phyloP scores from a whole-genome alignment of 2,113 vertebrate species.

The Corvus cornix region DNA sequence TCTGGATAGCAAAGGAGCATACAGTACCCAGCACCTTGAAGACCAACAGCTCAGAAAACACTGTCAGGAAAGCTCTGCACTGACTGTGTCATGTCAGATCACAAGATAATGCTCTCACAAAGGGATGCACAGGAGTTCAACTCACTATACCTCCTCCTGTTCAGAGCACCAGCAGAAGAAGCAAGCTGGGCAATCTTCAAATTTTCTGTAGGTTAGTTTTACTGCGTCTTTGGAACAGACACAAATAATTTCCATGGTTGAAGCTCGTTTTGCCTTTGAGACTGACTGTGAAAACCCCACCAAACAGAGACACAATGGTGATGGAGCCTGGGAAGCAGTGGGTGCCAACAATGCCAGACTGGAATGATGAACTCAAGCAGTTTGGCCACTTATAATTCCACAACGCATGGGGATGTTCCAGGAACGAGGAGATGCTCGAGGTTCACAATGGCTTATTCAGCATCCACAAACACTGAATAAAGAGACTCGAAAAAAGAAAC shows the following conservation, averaged over 20 bases:
- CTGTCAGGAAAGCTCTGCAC: conserved; percentile 38
- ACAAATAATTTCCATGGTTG: conserved; percentile 4
- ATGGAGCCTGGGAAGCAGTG: conserved; percentile 69
- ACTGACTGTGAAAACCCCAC: conserved; percentile 31
- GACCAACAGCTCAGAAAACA: conserved; percentile 23
- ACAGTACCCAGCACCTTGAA: conserved; percentile 53
- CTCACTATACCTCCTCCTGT: neutral
- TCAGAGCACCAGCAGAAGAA: conserved; percentile 55
- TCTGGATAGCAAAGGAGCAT: conserved; percentile 73
- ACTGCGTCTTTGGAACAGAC: neutral
- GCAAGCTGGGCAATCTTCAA: neutral
- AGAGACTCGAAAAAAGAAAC: conserved; percentile 73
- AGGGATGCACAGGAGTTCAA: conserved; percentile 55
- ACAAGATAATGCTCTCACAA: conserved; percentile 45
- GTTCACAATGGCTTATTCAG: conserved; percentile 68
- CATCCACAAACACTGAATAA: conserved; percentile 68
- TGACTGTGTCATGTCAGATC: neutral
- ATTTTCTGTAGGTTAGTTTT: neutral
- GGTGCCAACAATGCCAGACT: conserved; percentile 65
- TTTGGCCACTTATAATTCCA: conserved; percentile 43
- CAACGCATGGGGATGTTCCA: conserved; percentile 65
- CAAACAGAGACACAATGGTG: conserved; percentile 68
- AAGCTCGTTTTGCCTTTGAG: conserved; percentile 54
- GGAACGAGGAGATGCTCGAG: conserved; percentile 35
- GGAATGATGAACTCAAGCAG: conserved; percentile 61